Evolutionary conservation across 2,888 invertebrate species (phyloP).

Genomic region (Drosophila mulleri): DNA sequence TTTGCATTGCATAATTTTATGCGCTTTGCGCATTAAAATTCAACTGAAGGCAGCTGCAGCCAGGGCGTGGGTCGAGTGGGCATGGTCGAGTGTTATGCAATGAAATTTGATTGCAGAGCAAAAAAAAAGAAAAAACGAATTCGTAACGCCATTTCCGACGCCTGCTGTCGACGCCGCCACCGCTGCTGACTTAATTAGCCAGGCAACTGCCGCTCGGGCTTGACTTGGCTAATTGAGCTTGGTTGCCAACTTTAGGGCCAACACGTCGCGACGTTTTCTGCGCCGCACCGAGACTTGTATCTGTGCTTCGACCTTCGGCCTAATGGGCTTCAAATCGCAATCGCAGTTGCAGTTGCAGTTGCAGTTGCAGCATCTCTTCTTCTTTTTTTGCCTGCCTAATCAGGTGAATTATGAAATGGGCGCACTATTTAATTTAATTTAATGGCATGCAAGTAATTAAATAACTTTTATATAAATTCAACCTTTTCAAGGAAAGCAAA

Average conservation of each 20-base stretch:
- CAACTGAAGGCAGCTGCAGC: slow-evolving; percentile 7
- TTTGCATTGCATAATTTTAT: slow-evolving; percentile 71
- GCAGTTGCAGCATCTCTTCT: not conserved
- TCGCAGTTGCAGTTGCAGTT: not conserved
- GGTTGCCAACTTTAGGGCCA: slow-evolving; percentile 58
- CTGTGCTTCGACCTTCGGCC: slow-evolving; percentile 8
- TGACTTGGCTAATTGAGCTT: slow-evolving; percentile 64
- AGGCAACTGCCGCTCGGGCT: slow-evolving; percentile 24
- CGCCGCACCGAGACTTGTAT: slow-evolving; percentile 10
- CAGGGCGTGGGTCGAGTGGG: too few species aligned
- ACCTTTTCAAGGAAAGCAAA: not conserved
- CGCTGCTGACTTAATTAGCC: slow-evolving; percentile 74
- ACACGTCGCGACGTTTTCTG: slow-evolving; percentile 54
- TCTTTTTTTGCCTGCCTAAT: slow-evolving; percentile 8
- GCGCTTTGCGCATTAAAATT: slow-evolving; percentile 57
- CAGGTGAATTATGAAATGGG: slow-evolving; percentile 43
- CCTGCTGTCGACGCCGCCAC: slow-evolving; percentile 31
- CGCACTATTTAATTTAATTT: not conserved
- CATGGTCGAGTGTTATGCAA: slow-evolving; percentile 35
- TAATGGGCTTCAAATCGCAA: slow-evolving; percentile 58
- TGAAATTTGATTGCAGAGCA: slow-evolving; percentile 71
- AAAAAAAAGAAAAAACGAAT: slow-evolving; percentile 39
- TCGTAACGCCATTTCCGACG: slow-evolving; percentile 68
- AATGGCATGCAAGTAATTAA: not conserved
- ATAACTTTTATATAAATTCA: not conserved